Conservation (phyloP, 1,140 invertebrate species). For the Harlomillsia oculata region DNA sequence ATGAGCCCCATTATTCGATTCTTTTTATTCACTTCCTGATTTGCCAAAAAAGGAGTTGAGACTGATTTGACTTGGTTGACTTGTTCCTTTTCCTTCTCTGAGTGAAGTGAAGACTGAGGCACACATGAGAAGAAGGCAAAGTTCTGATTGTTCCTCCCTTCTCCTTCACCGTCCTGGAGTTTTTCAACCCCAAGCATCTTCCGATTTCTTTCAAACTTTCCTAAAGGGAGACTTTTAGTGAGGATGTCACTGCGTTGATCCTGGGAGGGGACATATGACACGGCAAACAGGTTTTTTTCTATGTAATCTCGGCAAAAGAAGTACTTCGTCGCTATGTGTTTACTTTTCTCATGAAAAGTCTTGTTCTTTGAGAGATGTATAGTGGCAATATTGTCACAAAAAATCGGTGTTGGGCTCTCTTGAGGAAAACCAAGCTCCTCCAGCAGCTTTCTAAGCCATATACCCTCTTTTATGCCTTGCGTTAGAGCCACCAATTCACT, state of each 20-base stretch:
- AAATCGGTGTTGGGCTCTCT: too few relatives aligned
- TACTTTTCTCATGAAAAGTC: conserved; percentile 32
- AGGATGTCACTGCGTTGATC: background rate
- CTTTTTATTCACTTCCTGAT: too few relatives aligned
- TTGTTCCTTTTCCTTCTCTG: too few relatives aligned
- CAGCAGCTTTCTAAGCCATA: conserved; percentile 35
- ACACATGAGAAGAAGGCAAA: too few relatives aligned
- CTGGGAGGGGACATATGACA: background rate
- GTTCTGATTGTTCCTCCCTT: too few relatives aligned
- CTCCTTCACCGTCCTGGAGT: background rate
- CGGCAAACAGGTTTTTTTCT: background rate
- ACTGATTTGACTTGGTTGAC: too few relatives aligned
- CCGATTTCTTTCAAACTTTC: background rate
- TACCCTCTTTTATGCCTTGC: conserved; percentile 38
- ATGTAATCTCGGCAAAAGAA: background rate
- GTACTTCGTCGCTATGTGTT: conserved; percentile 30
- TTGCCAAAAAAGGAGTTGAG: too few relatives aligned
- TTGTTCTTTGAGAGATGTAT: conserved; percentile 36
- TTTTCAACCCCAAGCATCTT: background rate
- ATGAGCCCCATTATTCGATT: too few relatives aligned
- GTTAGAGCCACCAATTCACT: conserved; percentile 39
- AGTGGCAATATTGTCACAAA: too few relatives aligned
- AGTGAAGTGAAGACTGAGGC: too few relatives aligned
- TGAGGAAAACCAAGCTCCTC: background rate
- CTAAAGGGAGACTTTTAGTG: background rate